Evolutionary conservation across 2,888 invertebrate genomes (phyloP), one percentile per base, ranked within the genome.

Genomic region (Sarcophaga rosellei): DNA sequence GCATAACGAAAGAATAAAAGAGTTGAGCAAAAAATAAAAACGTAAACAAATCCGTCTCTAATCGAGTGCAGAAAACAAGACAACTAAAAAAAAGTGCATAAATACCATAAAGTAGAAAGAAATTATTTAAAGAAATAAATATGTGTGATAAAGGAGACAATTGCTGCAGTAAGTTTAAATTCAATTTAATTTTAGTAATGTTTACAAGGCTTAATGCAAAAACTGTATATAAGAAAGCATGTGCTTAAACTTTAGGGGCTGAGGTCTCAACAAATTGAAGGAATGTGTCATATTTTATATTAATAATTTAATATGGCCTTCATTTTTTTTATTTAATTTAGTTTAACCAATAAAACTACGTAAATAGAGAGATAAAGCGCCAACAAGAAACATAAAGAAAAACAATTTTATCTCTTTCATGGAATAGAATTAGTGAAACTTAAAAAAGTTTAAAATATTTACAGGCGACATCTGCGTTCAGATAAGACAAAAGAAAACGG

Each of bases 131-230:
- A 47, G 47, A 17, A 74, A 69, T 44, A 77, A 81, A 73, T 77
- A 88, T 85, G 85, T 88, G 88, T 76, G 87, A 88, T 73, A 82
- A 79, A 17, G 47, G 47, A 68, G 80, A 80, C 70, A 75, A 44
- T 83, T 88, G 88, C 66, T 88, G 88, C 73, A 81, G 88, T 88
- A 86, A 88, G 88, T 88, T 72, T 4, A 68, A 62, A 10, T 8
- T 35, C 1, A 35, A 35, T 35, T 69, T 25, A 35, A 45, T 44
- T 0, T 17, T 15, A 53, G 4, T 57, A 81, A 53, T 15, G 53
- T 57, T 35, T 21, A 15, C 10, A 61, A 21, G 17, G 53, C n/a
- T 59, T 1, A 47, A 12, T 15, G 53, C 11, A 3, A 35, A 25
- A 65, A 15, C 35, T 10, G 35, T 8, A 23, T 1, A 65, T 2